Percentiles rank a stretch among this genome's conserved stretches.
Conservation (phyloP, 2,888 invertebrate species). For the Phaonia tiefii region DNA sequence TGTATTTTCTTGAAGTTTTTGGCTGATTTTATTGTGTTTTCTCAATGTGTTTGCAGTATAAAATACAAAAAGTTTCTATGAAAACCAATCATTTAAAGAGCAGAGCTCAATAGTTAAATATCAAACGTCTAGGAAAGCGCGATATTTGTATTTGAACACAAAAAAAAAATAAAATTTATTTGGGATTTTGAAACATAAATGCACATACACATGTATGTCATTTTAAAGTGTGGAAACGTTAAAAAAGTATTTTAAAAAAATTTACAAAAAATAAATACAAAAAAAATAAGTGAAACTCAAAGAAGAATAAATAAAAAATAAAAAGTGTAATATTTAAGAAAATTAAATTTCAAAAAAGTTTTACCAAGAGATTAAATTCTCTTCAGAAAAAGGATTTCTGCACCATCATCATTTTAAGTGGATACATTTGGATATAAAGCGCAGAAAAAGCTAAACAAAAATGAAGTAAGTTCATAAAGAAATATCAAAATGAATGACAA, state of each 20-base stretch:
- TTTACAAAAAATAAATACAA: constrained; percentile 13
- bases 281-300: constrained; percentile 24
- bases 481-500: constrained; percentile 13
- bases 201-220: not conserved
- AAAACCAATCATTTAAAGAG: constrained; percentile 78
- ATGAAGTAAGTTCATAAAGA: constrained; percentile 61
- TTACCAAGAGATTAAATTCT: constrained; percentile 1
- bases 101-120: constrained; percentile 74
- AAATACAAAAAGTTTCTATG: constrained; percentile 78
- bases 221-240: no score
- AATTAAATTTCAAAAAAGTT: not conserved
- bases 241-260: no score
- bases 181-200: no score
- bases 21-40: constrained; percentile 45
- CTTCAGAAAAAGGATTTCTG: constrained; percentile 21
- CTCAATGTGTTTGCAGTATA: constrained; percentile 73
- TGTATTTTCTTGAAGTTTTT: constrained; percentile 46
- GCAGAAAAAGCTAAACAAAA: constrained; percentile 32
- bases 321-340: not conserved
- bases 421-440: constrained; percentile 47
- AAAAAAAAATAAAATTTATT: no score
- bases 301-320: not conserved
- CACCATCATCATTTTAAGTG: constrained; percentile 15
- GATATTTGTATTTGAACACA: not conserved
- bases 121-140: constrained; percentile 45